Evolutionary conservation across 2,888 invertebrate genomes (phyloP), one percentile per base, ranked within the genome.

Genomic region (Nasonia oneida): DNA sequence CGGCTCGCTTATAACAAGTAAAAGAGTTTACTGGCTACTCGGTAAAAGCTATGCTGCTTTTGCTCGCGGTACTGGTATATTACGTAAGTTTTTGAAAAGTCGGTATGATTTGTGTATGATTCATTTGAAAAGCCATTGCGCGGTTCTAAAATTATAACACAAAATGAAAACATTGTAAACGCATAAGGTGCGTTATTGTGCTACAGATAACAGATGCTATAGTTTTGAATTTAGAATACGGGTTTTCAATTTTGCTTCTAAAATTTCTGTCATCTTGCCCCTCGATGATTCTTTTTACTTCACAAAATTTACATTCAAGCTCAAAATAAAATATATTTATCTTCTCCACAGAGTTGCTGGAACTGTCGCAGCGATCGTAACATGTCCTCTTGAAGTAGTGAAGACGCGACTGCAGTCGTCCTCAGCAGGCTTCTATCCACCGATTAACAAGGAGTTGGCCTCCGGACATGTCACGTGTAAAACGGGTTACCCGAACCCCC

Each of bases 371-470:
- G 99, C 99, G 29, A 98, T 99, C 89, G 96, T 98, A 88, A 99
- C 99, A 91, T 99, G 99, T 94, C 99, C 99, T 15, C 94, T 99
- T 90, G 99, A 99, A 95, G 99, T 99, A 89, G 98, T 99, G 74
- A 99, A 99, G 94, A 99, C 99, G 15, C 96, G 99, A 47, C 95
- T 99, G 89, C 99, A 99, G 94, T 99, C 99, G 39, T 99, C 99
- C 8, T 96, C 96, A 88, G 97, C 96, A 78, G 94, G 94, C 85
- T 95, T 95, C 89, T 89, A 91, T 87, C 90, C 91, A 61, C 79
- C 94, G 12, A 87, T 89, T 70, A 91, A 89, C 86, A 92, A 91
- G 79, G 93, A 93, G 81, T 90, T 93, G 73, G 90, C 89, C 67
- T 92, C 93, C 78, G 94, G 93, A 85, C 94, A 94, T 90, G 94